Conservation (phyloP, 2,888 invertebrate species). For the Zaprionus lineosus region DNA sequence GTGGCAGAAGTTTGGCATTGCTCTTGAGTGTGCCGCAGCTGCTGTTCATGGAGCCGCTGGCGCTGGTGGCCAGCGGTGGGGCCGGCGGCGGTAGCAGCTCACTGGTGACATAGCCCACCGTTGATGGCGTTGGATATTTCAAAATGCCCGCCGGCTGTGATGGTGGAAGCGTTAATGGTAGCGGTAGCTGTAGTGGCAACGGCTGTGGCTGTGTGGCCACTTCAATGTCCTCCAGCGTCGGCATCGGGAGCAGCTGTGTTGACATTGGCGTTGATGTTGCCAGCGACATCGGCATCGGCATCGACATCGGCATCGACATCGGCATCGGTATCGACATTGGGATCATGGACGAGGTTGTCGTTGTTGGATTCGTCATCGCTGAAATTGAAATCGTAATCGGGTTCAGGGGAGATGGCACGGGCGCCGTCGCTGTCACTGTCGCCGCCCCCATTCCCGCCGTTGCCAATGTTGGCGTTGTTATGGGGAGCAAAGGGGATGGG, state of each 20-base stretch:
- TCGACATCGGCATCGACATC: slow-evolving; percentile 15
- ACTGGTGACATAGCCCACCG: slow-evolving; percentile 41
- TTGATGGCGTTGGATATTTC: slow-evolving; percentile 50
- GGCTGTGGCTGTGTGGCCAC: slow-evolving; percentile 52
- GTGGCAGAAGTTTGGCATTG: slow-evolving; percentile 67
- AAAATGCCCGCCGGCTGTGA: slow-evolving; percentile 49
- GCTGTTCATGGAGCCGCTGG: slow-evolving; percentile 40
- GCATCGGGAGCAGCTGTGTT: slow-evolving; percentile 78
- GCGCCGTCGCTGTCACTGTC: no score
- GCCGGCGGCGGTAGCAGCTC: slow-evolving; percentile 37
- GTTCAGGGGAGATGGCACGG: slow-evolving; percentile 4
- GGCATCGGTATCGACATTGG: not conserved
- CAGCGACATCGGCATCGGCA: slow-evolving; percentile 35
- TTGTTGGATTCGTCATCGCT: slow-evolving; percentile 6
- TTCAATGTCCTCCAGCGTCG: slow-evolving; percentile 79
- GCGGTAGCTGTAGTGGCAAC: slow-evolving; percentile 11
- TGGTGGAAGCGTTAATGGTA: slow-evolving; percentile 47
- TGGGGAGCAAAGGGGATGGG: not conserved
- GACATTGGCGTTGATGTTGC: slow-evolving; percentile 36
- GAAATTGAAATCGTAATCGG: slow-evolving; percentile 1
- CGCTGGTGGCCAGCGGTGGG: slow-evolving; percentile 26
- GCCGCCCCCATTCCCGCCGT: no score
- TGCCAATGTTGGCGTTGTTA: not conserved
- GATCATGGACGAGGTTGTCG: not conserved
- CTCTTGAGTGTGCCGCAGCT: slow-evolving; percentile 76